Percentiles rank a stretch among this genome's conserved stretches.
Conservation (phyloP, 2,888 invertebrate genomes). For the Nomada ruficornis region DNA sequence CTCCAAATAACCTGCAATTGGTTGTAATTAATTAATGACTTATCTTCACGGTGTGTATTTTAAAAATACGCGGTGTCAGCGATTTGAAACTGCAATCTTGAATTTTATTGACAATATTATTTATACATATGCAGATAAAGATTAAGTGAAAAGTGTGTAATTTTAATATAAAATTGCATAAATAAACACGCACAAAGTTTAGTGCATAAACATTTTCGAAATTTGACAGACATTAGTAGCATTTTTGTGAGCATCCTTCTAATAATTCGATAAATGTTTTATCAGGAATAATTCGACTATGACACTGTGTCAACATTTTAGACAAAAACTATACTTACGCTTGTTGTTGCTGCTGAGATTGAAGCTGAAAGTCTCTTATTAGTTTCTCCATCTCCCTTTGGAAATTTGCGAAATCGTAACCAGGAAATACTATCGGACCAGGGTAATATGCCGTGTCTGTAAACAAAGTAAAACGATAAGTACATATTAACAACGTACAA, state of each 20-base stretch:
- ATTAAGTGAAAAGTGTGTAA: background rate
- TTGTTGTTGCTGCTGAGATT: conserved; percentile 71
- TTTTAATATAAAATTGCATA: no score
- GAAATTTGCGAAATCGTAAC: conserved; percentile 31
- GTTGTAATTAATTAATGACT: background rate
- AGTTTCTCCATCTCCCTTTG: conserved; percentile 65
- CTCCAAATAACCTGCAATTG: conserved; percentile 44
- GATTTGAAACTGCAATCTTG: no score
- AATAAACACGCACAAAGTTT: no score
- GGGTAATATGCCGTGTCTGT: conserved; percentile 21
- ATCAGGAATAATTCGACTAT: background rate
- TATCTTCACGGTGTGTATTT: no score
- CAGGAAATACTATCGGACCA: conserved; percentile 10
- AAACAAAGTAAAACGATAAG: conserved; percentile 1
- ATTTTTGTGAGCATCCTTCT: no score
- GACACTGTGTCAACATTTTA: background rate
- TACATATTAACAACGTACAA: background rate
- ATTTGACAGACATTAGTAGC: no score
- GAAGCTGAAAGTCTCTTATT: conserved; percentile 66
- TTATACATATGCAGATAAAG: background rate
- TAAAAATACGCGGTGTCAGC: no score
- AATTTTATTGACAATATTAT: no score
- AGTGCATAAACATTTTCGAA: no score
- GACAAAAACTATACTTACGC: conserved; percentile 67
- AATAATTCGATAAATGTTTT: no score